A percentile compares a stretch with the other conserved stretches of the same genome.
These are phyloP conservation scores for Distichodus sexfasciatus DNA, from an alignment of 2,797 vertebrate genomes.

Conservation along the genomic window DNA sequence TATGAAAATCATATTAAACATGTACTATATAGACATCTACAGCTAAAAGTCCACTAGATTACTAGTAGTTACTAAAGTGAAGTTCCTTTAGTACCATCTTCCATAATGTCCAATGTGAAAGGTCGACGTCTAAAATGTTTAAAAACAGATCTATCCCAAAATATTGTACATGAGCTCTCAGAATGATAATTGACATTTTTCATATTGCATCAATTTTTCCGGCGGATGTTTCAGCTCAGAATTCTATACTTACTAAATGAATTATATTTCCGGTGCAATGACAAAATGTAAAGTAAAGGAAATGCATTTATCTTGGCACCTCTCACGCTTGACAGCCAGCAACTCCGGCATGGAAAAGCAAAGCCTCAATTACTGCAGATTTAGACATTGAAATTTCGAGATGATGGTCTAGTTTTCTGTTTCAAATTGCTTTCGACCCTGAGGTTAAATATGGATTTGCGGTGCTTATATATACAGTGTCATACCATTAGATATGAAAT, in stretches of 20 bases:
- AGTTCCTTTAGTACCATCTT: conserved; percentile 20
- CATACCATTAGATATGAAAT: conserved; percentile 56
- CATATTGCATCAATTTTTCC: conserved; percentile 36
- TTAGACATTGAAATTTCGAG: conserved; percentile 45
- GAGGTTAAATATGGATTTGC: conserved; percentile 61
- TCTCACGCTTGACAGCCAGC: conserved; percentile 51
- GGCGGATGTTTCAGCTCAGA: conserved; percentile 50
- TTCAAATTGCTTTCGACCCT: conserved; percentile 64
- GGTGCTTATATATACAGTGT: conserved; percentile 60
- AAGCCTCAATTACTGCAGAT: conserved; percentile 48
- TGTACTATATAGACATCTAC: neutral
- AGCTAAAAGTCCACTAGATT: neutral
- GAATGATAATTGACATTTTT: conserved; percentile 56
- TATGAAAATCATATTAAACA: too few relatives aligned
- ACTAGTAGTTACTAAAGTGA: conserved; percentile 9
- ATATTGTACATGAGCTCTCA: conserved; percentile 35
- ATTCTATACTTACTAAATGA: conserved; percentile 61
- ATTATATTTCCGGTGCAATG: conserved; percentile 58
- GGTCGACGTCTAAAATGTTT: conserved; percentile 33
- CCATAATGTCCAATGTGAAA: conserved; percentile 16
- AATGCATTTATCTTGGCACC: conserved; percentile 61
- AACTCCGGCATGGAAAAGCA: conserved; percentile 52
- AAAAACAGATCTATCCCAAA: conserved; percentile 29
- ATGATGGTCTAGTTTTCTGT: conserved; percentile 53
- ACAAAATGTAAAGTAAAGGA: conserved; percentile 65